A percentile compares a stretch with the other conserved stretches of the same genome.
phyloP scores from a whole-genome alignment of 2,113 vertebrate genomes.

The Coregonus clupeaformis region DNA sequence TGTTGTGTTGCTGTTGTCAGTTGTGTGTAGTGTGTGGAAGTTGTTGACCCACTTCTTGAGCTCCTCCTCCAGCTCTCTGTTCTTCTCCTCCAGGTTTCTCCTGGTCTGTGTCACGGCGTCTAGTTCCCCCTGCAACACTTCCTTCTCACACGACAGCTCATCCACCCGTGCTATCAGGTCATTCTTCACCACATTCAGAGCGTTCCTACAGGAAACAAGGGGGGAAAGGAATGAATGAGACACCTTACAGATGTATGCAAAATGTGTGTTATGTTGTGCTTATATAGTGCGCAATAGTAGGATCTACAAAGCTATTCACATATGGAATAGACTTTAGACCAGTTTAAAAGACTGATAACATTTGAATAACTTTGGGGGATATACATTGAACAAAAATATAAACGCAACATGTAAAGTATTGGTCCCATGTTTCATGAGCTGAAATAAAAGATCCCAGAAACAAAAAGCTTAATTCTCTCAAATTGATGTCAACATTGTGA shows the following conservation, averaged over 20 bases:
- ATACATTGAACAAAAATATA: too few relatives aligned
- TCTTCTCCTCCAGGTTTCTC: conserved; percentile 84
- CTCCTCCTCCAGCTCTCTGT: conserved; percentile 93
- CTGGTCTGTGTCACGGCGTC: conserved; percentile 87
- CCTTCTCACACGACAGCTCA: conserved; percentile 91
- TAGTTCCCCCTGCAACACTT: conserved; percentile 89
- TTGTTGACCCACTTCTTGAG: conserved; percentile 81
- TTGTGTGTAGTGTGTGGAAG: too few relatives aligned
- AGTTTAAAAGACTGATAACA: not conserved
- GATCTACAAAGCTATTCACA: not conserved
- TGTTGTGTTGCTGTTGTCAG: not conserved
- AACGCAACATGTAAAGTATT: too few relatives aligned
- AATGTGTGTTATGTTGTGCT: not conserved
- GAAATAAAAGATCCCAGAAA: too few relatives aligned
- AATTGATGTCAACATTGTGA: too few relatives aligned
- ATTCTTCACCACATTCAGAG: conserved; percentile 97
- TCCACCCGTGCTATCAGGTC: conserved; percentile 96
- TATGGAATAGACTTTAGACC: not conserved
- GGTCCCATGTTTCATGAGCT: too few relatives aligned
- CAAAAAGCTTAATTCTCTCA: too few relatives aligned
- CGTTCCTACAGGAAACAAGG: conserved; percentile 79
- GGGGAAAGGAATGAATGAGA: not conserved
- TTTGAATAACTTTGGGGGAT: too few relatives aligned
- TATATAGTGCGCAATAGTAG: not conserved
- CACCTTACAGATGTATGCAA: not conserved